Conservation (phyloP, 64 coral and sea anemone genomes). For the Stylophora pistillata region DNA sequence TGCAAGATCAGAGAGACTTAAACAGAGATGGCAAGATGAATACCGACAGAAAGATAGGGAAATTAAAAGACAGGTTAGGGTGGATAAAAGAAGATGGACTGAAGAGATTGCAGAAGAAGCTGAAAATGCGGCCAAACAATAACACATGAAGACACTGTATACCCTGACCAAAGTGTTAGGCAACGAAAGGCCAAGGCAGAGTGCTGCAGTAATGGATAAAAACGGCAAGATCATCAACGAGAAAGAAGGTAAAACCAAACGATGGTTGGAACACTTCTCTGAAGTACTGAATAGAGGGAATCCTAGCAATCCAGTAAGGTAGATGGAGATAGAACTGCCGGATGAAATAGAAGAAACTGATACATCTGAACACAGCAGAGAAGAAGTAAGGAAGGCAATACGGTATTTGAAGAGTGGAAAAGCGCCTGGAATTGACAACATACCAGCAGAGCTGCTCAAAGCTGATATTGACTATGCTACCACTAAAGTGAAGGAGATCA, state of each 20-base stretch:
- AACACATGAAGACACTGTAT: too few relatives aligned
- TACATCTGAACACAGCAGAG: not conserved
- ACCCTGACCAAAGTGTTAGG: too few relatives aligned
- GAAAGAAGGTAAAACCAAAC: not conserved
- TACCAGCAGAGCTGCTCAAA: too few relatives aligned
- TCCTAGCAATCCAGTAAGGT: conserved; percentile 8
- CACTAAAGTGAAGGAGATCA: not conserved
- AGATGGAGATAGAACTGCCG: conserved; percentile 1
- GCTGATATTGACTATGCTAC: not conserved
- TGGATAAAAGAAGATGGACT: not conserved
- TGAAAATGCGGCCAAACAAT: conserved; percentile 22
- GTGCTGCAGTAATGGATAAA: conserved; percentile 3
- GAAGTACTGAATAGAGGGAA: conserved; percentile 36
- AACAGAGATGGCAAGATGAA: conserved; percentile 1
- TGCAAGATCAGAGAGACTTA: conserved; percentile 32
- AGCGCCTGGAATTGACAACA: conserved; percentile 15
- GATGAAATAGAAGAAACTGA: conserved; percentile 22
- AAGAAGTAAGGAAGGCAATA: conserved; percentile 23
- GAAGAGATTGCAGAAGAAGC: conserved; percentile 22
- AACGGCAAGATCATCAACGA: conserved; percentile 19
- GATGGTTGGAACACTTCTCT: conserved; percentile 49
- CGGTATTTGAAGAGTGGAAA: conserved; percentile 29
- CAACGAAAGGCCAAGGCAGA: not conserved
- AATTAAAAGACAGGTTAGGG: too few relatives aligned
- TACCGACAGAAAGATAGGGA: conserved; percentile 10